Base-by-base conservation (phyloP, 2,888 invertebrate genomes). In the Cryptocephalus moraei region DNA sequence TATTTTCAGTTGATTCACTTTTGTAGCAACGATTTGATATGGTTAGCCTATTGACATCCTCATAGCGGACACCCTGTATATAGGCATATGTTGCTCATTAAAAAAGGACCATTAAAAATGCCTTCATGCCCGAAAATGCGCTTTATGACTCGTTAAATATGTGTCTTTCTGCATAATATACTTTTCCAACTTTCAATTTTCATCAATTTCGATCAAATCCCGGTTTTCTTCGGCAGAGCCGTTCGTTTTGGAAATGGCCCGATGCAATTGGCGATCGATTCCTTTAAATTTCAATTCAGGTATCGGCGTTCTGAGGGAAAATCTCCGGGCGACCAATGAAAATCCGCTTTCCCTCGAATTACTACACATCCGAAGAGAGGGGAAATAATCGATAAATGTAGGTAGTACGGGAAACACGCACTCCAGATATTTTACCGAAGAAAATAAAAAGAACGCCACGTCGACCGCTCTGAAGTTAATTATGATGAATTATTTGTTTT, bases 301-400 rank as follows among this genome's bases (percentile, higher is more conserved):
- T 11, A 22, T 8, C 40, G 32, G 9, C 40, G 13, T 40, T 40
- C 32, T 22, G 6, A 22, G 22, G 3, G 6, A 22, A 22, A 2
- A 22, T 22, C 22, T 22, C 22, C 22, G 22, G 22, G 6, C 22
- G 22, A 22, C 22, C 22, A 6, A 41, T 13, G 41, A 41, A 32
- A 22, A 41, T 22, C 22, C 36, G 3, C 2, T n/a, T 36, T n/a
- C 6, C 36, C n/a, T n/a, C n/a, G n/a, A n/a, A n/a, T n/a, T n/a
- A n/a, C n/a, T n/a, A n/a, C n/a, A n/a, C n/a, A n/a, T n/a, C 4
- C 36, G 36, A 36, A 36, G 45, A 46, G 47, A 43, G 43, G 46
- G 41, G 42, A 46, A 43, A 43, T 41, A 53, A 51, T 51, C 53
- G 39, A 53, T 53, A 49, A 45, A 41, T 31, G 34, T 45, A 39